Base-by-base conservation (phyloP, 2,888 invertebrate species). In the Venusia cambrica region DNA sequence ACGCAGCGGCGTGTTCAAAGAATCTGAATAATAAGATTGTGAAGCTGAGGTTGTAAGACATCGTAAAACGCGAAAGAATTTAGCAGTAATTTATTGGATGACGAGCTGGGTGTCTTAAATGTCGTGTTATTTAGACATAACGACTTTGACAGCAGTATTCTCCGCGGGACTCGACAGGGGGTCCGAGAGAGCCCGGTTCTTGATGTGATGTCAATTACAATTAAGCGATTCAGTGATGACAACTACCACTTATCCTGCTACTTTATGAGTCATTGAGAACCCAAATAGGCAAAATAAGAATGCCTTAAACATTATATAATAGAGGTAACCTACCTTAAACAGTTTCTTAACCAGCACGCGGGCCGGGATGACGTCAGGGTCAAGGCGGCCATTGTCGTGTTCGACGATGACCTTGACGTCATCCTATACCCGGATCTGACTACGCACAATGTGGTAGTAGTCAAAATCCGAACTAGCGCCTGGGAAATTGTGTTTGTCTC, bases 1-100 rank as follows among this genome's bases (percentile, higher is more conserved):
- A 7, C 27, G 31, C 28, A 10, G 43, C 51, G 48, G 51, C 37
- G 9, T 38, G 33, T 22, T 42, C 38, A 51, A 51, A 51, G 50
- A 19, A 16, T 43, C 8, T 8, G 35, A 34, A 39, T 45, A 45
- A 45, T 45, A 38, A 29, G 17, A 29, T 38, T 42, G 45, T 45
- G 26, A 40, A 45, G 26, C 19, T 28, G 31, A n/a, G 36, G 18
- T 40, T 9, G 19, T 13, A 17, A 20, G 21, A 36, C 22, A 19
- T 21, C 34, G 32, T 38, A 17, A 37, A 41, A 33, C 15, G 19
- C 8, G 14, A 26, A 25, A 42, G 38, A 44, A 46, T 43, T 41
- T 35, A 49, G 40, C 44, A 37, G 37, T 33, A 36, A 34, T 41
- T 37, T 38, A 27, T 24, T 5, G 20, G 5, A 26, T 31, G 5